A percentile compares a stretch with the other conserved stretches of the same genome.
phyloP scores from a whole-genome alignment of 2,113 vertebrate species.

The Emydocephalus ijimae region DNA sequence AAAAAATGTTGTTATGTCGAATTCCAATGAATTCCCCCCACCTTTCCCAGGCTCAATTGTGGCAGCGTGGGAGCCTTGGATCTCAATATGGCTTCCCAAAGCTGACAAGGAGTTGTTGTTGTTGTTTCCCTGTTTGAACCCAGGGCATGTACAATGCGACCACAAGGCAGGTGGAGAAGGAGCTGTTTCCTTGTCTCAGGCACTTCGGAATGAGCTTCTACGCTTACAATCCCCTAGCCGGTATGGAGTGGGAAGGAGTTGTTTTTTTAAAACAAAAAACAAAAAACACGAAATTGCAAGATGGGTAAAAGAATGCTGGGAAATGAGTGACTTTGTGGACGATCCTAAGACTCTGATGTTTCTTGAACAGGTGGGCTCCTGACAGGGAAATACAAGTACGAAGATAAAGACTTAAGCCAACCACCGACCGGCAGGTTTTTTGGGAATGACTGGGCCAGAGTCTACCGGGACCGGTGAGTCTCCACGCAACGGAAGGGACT shows the following conservation, averaged over 20 bases:
- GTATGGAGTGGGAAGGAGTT: constrained; percentile 55
- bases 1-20: too few species aligned
- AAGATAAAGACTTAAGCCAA: constrained; percentile 78
- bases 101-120: neutral
- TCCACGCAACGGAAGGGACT: constrained; percentile 44
- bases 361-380: constrained; percentile 82
- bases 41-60: too few species aligned
- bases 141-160: constrained; percentile 97
- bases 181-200: constrained; percentile 87
- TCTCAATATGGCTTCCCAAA: too few species aligned
- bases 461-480: constrained; percentile 83
- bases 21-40: too few species aligned
- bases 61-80: too few species aligned
- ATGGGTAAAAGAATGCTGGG: neutral
- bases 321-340: too few species aligned
- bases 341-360: neutral
- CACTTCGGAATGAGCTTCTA: constrained; percentile 84
- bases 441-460: constrained; percentile 82
- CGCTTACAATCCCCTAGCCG: constrained; percentile 93
- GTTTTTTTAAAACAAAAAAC: too few species aligned
- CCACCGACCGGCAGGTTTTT: constrained; percentile 86
- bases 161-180: constrained; percentile 87
- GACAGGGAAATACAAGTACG: constrained; percentile 88
- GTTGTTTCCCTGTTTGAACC: rapidly evolving
- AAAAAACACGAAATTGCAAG: neutral